Conservation (phyloP, 1,140 invertebrate species). For the Muscidifurax raptorellus region DNA sequence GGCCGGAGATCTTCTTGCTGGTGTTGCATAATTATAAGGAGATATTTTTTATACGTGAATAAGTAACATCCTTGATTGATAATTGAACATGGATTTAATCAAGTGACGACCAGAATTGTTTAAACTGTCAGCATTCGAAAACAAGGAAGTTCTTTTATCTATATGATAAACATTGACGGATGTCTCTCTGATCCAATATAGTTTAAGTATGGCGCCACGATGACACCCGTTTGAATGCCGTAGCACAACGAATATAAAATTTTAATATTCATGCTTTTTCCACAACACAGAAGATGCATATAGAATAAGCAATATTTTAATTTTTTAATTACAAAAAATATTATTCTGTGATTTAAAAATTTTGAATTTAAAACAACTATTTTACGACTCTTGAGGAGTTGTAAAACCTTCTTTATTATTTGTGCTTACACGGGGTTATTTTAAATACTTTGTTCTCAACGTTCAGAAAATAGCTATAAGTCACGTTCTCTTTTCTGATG, state of each 20-base stretch:
- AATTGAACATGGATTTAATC: background rate
- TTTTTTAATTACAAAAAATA: too few relatives aligned
- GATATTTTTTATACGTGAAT: background rate
- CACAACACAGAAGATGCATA: background rate
- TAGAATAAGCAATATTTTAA: too few relatives aligned
- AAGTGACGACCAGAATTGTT: background rate
- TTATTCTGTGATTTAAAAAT: too few relatives aligned
- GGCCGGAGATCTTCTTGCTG: background rate
- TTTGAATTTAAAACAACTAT: too few relatives aligned
- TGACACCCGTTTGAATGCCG: background rate
- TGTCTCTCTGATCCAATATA: background rate
- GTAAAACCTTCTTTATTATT: too few relatives aligned
- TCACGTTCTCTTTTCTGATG: too few relatives aligned
- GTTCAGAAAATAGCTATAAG: too few relatives aligned
- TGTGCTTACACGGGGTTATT: too few relatives aligned
- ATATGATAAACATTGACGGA: background rate
- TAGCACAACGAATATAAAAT: background rate
- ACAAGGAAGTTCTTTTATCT: background rate
- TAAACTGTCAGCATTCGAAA: background rate
- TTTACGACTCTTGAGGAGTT: too few relatives aligned
- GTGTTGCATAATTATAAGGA: background rate
- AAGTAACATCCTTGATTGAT: background rate
- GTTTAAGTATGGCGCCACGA: background rate
- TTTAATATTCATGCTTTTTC: background rate
- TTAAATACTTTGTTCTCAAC: too few relatives aligned